phyloP scores from a whole-genome alignment of 2,888 invertebrate species.

The Thereva unica region DNA sequence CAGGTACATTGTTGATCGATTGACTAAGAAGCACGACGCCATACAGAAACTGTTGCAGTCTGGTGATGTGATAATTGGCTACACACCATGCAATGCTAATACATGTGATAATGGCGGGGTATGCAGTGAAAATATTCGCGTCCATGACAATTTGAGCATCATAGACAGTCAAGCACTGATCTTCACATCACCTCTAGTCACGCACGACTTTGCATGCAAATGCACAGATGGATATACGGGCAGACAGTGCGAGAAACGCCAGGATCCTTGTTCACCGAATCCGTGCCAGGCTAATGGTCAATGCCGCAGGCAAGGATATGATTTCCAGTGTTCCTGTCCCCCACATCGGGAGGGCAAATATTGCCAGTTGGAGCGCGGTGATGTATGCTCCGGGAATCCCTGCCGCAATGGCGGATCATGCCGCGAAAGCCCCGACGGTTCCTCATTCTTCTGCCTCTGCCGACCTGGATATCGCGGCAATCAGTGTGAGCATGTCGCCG shows the following conservation, averaged over 20 bases:
- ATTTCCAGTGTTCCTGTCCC: conserved; percentile 83
- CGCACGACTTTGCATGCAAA: conserved; percentile 77
- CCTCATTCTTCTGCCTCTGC: conserved; percentile 89
- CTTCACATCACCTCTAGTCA: conserved; percentile 79
- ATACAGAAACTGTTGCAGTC: conserved; percentile 63
- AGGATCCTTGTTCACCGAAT: conserved; percentile 88
- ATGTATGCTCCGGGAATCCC: conserved; percentile 82
- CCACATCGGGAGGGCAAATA: conserved; percentile 77
- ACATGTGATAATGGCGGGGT: conserved; percentile 79
- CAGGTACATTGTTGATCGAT: conserved; percentile 66
- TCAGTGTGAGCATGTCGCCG: conserved; percentile 84
- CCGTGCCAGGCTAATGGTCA: conserved; percentile 85
- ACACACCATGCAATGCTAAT: conserved; percentile 70
- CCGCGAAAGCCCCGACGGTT: conserved; percentile 82
- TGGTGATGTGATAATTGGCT: conserved; percentile 67
- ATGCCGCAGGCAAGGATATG: conserved; percentile 81
- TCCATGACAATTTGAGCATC: conserved; percentile 72
- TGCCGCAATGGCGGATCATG: conserved; percentile 92
- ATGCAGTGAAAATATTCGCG: conserved; percentile 73
- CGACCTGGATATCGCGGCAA: conserved; percentile 89
- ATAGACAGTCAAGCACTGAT: conserved; percentile 81
- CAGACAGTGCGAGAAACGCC: conserved; percentile 77
- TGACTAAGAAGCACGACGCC: conserved; percentile 68
- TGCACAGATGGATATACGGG: conserved; percentile 87
- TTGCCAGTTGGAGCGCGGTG: conserved; percentile 82